Evolutionary conservation across 1,140 invertebrate genomes (phyloP).

Genomic region (Scaptodrosophila lebanonensis): DNA sequence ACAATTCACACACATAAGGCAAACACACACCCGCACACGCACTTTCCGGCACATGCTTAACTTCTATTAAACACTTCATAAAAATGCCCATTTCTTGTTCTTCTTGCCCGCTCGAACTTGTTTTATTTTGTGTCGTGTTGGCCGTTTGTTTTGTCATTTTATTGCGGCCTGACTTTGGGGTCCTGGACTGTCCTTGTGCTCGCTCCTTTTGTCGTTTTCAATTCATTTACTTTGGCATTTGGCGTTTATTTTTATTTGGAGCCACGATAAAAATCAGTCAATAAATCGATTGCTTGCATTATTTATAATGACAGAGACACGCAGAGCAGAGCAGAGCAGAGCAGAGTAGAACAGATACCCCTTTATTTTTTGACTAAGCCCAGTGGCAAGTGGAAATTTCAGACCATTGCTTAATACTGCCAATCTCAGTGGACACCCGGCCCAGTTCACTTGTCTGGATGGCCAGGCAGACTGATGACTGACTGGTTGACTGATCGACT

Average conservation of each 20-base stretch:
- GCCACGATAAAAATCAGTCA: constrained; percentile 54
- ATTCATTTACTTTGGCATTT: constrained; percentile 37
- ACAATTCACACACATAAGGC: too few species aligned
- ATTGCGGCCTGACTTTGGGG: constrained; percentile 54
- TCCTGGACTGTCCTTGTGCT: constrained; percentile 6
- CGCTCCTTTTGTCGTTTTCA: background rate
- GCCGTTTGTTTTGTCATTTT: constrained; percentile 60
- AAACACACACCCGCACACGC: constrained; percentile 24
- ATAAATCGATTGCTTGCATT: constrained; percentile 69
- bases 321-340: constrained; percentile 30
- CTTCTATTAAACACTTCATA: constrained; percentile 74
- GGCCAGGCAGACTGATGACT: too few species aligned
- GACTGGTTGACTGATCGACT: too few species aligned
- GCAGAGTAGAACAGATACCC: constrained; percentile 17
- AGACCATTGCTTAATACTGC: too few species aligned
- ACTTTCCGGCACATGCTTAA: constrained; percentile 47
- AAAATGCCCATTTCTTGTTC: constrained; percentile 65
- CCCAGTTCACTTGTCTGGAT: too few species aligned
- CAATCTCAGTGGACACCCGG: too few species aligned
- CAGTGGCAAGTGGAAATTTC: too few species aligned
- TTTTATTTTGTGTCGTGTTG: constrained; percentile 25
- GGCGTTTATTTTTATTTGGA: constrained; percentile 26
- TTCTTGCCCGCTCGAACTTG: background rate
- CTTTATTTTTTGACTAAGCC: too few species aligned
- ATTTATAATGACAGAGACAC: constrained; percentile 61